A percentile compares a stretch with the other conserved stretches of the same genome.
phyloP scores from a whole-genome alignment of 2,113 vertebrate genomes.

The Pandion haliaetus region DNA sequence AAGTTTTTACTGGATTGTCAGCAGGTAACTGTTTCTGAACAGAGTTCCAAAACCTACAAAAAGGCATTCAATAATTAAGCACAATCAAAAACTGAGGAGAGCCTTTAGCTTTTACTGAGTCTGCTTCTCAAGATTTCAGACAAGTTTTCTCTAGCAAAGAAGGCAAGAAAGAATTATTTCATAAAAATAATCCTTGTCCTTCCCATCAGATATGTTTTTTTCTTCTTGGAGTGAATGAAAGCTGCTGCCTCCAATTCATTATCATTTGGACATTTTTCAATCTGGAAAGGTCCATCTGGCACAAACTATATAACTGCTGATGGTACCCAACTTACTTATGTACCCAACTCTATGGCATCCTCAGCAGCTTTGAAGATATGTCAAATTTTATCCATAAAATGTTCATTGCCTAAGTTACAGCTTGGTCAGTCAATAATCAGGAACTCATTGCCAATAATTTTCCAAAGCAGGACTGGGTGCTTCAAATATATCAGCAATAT shows the following conservation, averaged over 20 bases:
- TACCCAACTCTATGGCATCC: not conserved
- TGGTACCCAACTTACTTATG: not conserved
- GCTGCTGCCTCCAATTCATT: not conserved
- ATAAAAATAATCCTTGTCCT: not conserved
- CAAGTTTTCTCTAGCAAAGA: not conserved
- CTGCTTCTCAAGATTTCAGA: not conserved
- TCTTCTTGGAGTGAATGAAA: not conserved
- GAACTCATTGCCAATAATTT: not conserved
- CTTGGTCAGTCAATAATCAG: not conserved
- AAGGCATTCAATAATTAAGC: not conserved
- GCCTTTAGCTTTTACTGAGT: not conserved
- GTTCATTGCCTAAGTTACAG: not conserved
- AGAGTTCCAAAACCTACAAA: not conserved
- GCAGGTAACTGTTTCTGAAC: not conserved
- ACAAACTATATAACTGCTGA: not conserved
- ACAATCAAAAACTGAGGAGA: not conserved
- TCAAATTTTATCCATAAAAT: not conserved
- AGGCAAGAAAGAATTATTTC: not conserved
- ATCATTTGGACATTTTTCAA: not conserved
- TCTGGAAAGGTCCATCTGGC: not conserved
- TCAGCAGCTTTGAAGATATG: not conserved
- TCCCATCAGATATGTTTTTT: not conserved
- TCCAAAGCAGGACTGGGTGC: not conserved
- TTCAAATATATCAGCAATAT: not conserved
- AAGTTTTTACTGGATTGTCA: not conserved